These are phyloP conservation scores for Palloptera scutellata DNA, from an alignment of 2,888 invertebrate species.

Conservation along the genomic window DNA sequence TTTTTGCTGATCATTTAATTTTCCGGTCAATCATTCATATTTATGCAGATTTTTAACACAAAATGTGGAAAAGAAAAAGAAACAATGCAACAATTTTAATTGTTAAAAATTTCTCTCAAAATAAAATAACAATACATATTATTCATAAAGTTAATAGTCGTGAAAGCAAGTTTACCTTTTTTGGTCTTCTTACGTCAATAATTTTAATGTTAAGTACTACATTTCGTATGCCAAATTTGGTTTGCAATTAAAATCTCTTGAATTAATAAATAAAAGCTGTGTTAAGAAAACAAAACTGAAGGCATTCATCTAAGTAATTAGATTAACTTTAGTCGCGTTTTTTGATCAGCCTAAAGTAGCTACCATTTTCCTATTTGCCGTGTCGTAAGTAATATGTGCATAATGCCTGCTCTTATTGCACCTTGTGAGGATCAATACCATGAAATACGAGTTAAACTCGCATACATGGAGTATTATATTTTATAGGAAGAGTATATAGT, in stretches of 20 bases:
- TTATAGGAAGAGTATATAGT: too few relatives aligned
- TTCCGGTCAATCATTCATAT: conserved; percentile 23
- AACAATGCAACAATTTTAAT: conserved; percentile 6
- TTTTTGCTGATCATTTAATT: conserved; percentile 22
- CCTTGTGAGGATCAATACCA: too few relatives aligned
- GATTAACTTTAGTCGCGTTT: too few relatives aligned
- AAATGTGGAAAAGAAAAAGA: conserved; percentile 3
- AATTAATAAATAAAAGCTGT: too few relatives aligned
- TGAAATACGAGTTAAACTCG: too few relatives aligned
- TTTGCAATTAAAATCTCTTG: conserved; percentile 31
- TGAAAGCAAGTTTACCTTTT: conserved; percentile 27
- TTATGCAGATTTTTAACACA: background rate
- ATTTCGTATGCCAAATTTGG: conserved; percentile 30
- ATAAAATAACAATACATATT: conserved; percentile 2
- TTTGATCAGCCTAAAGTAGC: too few relatives aligned
- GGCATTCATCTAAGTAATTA: too few relatives aligned
- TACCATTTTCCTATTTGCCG: too few relatives aligned
- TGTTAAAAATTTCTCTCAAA: conserved; percentile 10
- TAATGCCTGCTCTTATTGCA: too few relatives aligned
- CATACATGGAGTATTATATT: too few relatives aligned
- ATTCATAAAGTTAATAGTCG: conserved; percentile 24
- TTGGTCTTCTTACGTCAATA: background rate
- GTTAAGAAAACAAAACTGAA: too few relatives aligned
- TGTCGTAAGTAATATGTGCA: too few relatives aligned
- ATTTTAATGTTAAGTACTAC: background rate